phyloP scores from a whole-genome alignment of 2,113 vertebrate genomes.

The Podarcis cretensis region DNA sequence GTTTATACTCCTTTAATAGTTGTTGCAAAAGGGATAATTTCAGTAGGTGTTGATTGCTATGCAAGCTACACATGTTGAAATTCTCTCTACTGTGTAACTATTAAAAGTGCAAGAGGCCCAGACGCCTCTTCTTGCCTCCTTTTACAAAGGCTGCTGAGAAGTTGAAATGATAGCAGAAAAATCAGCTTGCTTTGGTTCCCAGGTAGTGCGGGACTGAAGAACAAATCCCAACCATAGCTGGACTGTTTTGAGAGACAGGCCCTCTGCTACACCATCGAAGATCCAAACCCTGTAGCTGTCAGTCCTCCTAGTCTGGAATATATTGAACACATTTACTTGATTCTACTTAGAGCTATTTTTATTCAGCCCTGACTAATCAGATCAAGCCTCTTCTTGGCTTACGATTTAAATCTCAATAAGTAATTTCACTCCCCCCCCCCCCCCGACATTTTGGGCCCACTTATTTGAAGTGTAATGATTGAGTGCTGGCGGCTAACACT shows the following conservation, averaged over 20 bases:
- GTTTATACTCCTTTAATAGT: no score
- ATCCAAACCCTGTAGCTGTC: constrained; percentile 37
- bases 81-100: background rate
- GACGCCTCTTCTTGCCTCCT: background rate
- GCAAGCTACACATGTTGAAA: background rate
- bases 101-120: background rate
- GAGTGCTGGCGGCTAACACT: constrained; percentile 22
- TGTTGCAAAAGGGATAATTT: no score
- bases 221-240: background rate
- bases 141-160: background rate
- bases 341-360: constrained; percentile 57
- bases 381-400: constrained; percentile 64
- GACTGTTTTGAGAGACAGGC: background rate
- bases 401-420: constrained; percentile 59
- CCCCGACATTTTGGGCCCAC: constrained; percentile 50
- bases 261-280: constrained; percentile 24
- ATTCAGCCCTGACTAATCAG: constrained; percentile 61
- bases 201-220: background rate
- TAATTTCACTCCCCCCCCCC: constrained; percentile 40
- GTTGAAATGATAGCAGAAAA: background rate
- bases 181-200: no score
- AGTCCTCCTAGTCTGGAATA: constrained; percentile 48
- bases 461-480: constrained; percentile 44
- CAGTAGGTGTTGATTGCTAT: no score
- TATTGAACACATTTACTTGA: constrained; percentile 50